phyloP scores from a whole-genome alignment of 1,140 invertebrate species.

The Myzus persicae region DNA sequence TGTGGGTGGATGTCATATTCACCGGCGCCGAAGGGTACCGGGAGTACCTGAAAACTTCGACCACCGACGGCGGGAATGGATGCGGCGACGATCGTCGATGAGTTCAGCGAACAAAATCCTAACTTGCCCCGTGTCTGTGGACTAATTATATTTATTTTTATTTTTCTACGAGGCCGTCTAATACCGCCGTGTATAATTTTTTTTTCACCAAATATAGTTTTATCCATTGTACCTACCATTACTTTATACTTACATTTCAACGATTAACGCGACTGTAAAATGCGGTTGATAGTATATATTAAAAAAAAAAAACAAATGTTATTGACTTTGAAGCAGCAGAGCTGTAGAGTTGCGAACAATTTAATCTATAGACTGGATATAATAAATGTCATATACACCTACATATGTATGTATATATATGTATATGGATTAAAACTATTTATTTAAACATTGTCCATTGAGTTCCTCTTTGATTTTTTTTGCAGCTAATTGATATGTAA shows the following conservation, averaged over 20 bases:
- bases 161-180: background rate
- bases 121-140: background rate
- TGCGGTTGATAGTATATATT: background rate
- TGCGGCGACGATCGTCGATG: background rate
- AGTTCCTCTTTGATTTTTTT: background rate
- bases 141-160: background rate
- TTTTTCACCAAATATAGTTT: background rate
- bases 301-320: background rate
- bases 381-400: background rate
- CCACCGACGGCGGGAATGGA: background rate
- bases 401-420: background rate
- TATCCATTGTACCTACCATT: background rate
- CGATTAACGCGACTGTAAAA: background rate
- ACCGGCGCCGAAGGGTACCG: conserved; percentile 88
- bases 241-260: background rate
- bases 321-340: background rate
- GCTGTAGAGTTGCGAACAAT: background rate
- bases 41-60: conserved; percentile 70
- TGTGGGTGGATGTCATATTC: conserved; percentile 97
- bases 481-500: background rate
- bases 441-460: background rate
- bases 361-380: conserved; percentile 17
- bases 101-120: background rate
- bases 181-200: background rate
- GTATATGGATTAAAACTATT: background rate